Percentiles rank a stretch among this genome's conserved stretches.
Conservation (phyloP, 2,888 invertebrate genomes). For the Toxonevra muliebris region DNA sequence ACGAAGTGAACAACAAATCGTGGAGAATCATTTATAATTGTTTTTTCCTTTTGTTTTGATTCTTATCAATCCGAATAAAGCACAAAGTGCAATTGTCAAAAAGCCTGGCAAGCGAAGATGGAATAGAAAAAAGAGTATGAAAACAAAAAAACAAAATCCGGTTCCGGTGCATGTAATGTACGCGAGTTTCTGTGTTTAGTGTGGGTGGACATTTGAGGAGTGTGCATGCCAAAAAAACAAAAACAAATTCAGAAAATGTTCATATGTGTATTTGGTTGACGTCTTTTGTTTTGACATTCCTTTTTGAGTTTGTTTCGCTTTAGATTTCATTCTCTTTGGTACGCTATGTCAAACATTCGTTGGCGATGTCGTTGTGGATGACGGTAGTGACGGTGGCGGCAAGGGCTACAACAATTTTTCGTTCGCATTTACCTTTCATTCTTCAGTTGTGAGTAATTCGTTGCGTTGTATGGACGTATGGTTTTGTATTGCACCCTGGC, state of each 20-base stretch:
- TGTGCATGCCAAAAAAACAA: no score
- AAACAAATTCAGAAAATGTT: no score
- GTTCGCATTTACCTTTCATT: constrained; percentile 29
- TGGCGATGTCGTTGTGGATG: constrained; percentile 31
- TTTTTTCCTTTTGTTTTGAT: constrained; percentile 54
- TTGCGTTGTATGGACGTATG: constrained; percentile 55
- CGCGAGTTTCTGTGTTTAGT: no score
- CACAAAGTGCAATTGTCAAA: background rate
- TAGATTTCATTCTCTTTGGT: constrained; percentile 24
- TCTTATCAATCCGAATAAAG: constrained; percentile 47
- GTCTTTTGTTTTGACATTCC: constrained; percentile 33
- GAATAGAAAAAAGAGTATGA: background rate
- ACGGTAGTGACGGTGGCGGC: constrained; percentile 31
- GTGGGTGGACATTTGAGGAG: no score
- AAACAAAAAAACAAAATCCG: constrained; percentile 37
- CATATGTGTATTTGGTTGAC: no score
- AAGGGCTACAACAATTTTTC: constrained; percentile 38
- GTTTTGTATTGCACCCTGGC: constrained; percentile 18
- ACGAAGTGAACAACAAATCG: no score
- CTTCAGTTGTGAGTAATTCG: constrained; percentile 57
- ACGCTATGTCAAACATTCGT: constrained; percentile 18
- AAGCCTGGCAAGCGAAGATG: background rate
- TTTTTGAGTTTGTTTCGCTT: constrained; percentile 27
- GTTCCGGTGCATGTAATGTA: constrained; percentile 37
- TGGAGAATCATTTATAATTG: background rate